Evolutionary conservation across 2,888 invertebrate species (phyloP), one percentile per base, ranked within the genome.

Genomic region (Apamea anceps): DNA sequence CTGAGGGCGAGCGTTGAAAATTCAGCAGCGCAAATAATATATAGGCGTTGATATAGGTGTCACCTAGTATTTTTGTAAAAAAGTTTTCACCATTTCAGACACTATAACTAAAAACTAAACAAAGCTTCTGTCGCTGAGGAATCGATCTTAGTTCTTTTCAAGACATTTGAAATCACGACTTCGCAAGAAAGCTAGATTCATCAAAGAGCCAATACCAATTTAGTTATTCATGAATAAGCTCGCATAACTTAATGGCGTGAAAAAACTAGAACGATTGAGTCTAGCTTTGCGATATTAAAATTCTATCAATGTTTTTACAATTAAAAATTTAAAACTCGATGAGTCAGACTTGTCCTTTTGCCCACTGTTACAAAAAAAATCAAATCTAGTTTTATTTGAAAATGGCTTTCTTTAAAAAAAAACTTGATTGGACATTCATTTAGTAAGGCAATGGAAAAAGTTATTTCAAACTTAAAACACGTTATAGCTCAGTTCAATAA

Each of bases 401-500:
- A 57, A 12, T n/a, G n/a, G 12, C n/a, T 57, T 57, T 8, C 28
- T 54, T 83, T 25, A 6, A 42, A 80, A 51, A 37, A 48, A 73
- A 81, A 81, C 51, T 71, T 32, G 42, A 71, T 71, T 71, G 51
- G 28, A 32, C 21, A 57, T 68, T 77, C 3, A 68, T 63, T 81
- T 71, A 71, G 25, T 25, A 18, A 68, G 37, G 32, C 32, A 73
- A 72, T 32, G 5, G 18, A 73, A 65, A 60, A 70, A 65, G 10
- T 32, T 48, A 37, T 57, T 72, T 51, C 15, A 10, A 37, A 25
- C n/a, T 32, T 48, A 63, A 68, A 67, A 72, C 3, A 63, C 66
- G 25, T 71, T 72, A 51, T 62, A 51, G 1, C 54, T 66, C 5
- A 21, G 28, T 51, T 67, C 71, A 80, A 74, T 72, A 80, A 77